These are phyloP conservation scores for Zootermopsis nevadensis DNA, from an alignment of 2,888 invertebrate species.

Conservation along the genomic window DNA sequence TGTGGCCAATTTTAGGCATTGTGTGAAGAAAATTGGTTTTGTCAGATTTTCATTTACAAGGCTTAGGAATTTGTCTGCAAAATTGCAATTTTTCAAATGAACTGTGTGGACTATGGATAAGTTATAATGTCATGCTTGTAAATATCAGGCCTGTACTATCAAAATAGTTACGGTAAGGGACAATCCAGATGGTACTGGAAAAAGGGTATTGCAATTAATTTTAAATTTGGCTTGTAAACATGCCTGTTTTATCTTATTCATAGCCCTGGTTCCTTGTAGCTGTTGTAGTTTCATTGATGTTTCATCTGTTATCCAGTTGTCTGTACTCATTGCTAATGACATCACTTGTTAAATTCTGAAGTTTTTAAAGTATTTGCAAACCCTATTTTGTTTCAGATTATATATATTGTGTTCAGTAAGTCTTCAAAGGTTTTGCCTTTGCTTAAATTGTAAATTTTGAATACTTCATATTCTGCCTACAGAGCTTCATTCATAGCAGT, in stretches of 20 bases:
- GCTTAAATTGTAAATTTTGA: slow-evolving; percentile 33
- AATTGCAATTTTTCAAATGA: slow-evolving; percentile 34
- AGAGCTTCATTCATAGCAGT: slow-evolving; percentile 52
- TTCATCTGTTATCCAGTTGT: background rate
- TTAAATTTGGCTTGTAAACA: background rate
- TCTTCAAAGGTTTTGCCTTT: slow-evolving; percentile 21
- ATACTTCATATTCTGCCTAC: slow-evolving; percentile 46
- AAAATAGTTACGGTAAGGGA: background rate
- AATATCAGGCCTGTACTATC: background rate
- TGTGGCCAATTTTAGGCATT: slow-evolving; percentile 6
- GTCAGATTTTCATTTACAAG: background rate
- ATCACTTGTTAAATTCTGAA: slow-evolving; percentile 24
- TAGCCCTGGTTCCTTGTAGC: slow-evolving; percentile 24
- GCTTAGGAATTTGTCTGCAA: slow-evolving; percentile 2
- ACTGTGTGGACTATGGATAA: slow-evolving; percentile 32
- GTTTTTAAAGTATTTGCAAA: slow-evolving; percentile 5
- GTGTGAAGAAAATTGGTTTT: slow-evolving; percentile 19
- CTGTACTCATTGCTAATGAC: background rate
- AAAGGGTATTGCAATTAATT: background rate
- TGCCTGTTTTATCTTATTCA: slow-evolving; percentile 36
- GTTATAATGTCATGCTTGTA: background rate
- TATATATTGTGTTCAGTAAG: slow-evolving; percentile 9
- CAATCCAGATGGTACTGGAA: background rate
- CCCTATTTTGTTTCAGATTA: slow-evolving; percentile 32
- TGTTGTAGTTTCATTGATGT: slow-evolving; percentile 28